These are phyloP conservation scores for Mesaphorura yosii DNA, from an alignment of 1,140 invertebrate genomes.

Conservation along the genomic window DNA sequence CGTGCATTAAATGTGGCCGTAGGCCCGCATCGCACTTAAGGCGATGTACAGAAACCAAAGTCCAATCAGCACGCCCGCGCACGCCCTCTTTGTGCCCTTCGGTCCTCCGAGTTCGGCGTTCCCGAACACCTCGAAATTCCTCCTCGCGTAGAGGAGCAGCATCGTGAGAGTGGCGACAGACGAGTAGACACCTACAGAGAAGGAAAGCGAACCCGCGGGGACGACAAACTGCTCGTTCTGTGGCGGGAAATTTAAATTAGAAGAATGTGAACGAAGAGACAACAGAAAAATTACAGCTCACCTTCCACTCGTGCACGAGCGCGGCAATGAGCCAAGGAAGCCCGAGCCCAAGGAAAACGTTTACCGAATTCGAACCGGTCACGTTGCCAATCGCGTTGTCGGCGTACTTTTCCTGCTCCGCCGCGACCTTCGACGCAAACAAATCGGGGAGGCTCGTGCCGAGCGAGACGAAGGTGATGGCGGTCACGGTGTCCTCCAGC, in stretches of 20 bases:
- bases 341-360: conserved; percentile 54
- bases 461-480: conserved; percentile 57
- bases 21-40: background rate
- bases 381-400: conserved; percentile 62
- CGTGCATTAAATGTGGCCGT: background rate
- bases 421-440: conserved; percentile 56
- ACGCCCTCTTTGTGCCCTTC: background rate
- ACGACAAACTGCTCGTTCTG: conserved; percentile 9
- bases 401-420: conserved; percentile 55
- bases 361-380: conserved; percentile 61
- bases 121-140: conserved; percentile 5
- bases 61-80: background rate
- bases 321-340: conserved; percentile 53
- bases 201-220: background rate
- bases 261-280: no score
- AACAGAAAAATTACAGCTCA: conserved; percentile 30
- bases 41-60: conserved; percentile 7
- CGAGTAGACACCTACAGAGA: conserved; percentile 10
- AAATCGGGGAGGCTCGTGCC: conserved; percentile 59
- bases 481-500: conserved; percentile 51
- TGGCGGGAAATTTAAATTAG: no score
- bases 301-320: conserved; percentile 43
- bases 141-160: background rate
- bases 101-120: conserved; percentile 17
- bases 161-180: conserved; percentile 2